These are phyloP conservation scores for Leptoclinus maculatus DNA, from an alignment of 2,797 vertebrate genomes.

Conservation along the genomic window DNA sequence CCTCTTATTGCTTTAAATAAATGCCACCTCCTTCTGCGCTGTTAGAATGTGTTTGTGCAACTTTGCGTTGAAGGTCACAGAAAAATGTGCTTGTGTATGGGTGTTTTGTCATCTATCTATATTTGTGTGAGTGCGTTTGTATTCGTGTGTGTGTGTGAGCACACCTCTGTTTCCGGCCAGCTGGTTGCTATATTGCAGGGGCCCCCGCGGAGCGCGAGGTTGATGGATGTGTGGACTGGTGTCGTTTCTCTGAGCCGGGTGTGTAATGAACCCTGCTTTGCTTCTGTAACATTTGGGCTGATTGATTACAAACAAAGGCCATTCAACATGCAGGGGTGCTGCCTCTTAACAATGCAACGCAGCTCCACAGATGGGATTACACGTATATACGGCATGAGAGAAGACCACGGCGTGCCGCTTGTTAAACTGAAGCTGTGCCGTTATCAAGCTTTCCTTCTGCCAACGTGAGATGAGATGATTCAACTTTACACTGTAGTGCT, in stretches of 20 bases:
- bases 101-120: slow-evolving; percentile 6
- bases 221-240: slow-evolving; percentile 72
- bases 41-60: slow-evolving; percentile 58
- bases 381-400: slow-evolving; percentile 14
- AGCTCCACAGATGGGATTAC: slow-evolving; percentile 55
- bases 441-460: slow-evolving; percentile 37
- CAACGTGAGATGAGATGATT: slow-evolving; percentile 29
- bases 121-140: slow-evolving; percentile 39
- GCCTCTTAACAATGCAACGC: slow-evolving; percentile 65
- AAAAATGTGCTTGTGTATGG: background rate
- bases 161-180: slow-evolving; percentile 14
- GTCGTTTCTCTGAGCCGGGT: slow-evolving; percentile 69
- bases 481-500: slow-evolving; percentile 1
- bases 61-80: slow-evolving; percentile 64
- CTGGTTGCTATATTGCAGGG: slow-evolving; percentile 34
- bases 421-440: slow-evolving; percentile 46
- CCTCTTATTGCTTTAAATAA: slow-evolving; percentile 40
- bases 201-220: slow-evolving; percentile 43
- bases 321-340: slow-evolving; percentile 67
- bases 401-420: slow-evolving; percentile 34
- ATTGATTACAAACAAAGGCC: slow-evolving; percentile 79
- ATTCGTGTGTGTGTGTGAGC: slow-evolving; percentile 10
- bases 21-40: slow-evolving; percentile 40
- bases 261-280: slow-evolving; percentile 78
- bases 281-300: slow-evolving; percentile 72